Evolutionary conservation across 1,140 invertebrate species (phyloP), one percentile per base, ranked within the genome.

Genomic region (Drosophila busckii): DNA sequence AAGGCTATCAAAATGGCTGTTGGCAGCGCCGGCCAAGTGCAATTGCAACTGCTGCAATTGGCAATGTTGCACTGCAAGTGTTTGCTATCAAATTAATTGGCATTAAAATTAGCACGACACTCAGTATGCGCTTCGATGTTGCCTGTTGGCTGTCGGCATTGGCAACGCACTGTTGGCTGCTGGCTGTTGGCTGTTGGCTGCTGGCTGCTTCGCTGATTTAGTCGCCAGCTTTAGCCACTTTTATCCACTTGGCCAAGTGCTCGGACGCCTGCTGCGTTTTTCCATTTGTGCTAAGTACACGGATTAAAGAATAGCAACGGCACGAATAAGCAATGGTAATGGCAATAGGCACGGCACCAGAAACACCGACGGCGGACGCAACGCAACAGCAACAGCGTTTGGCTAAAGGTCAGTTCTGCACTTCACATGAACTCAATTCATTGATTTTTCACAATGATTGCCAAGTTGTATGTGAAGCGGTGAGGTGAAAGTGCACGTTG

Each of bases 371-470:
- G 16, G 7, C 3, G 13, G 13, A 4, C 3, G 19, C 23, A 49
- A 8, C 15, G 10, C 13, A 38, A 13, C 13, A 50, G 17, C 45
- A 34, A 8, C 23, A 37, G 1, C 34, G 8, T n/a, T n/a, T n/a
- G n/a, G 4, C 34, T 0, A 35, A 17, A 17, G n/a, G 15, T 17
- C 16, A 35, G 32, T 34, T 15, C 12, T 55, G 62, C 73, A 80
- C 73, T 80, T n/a, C 73, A 73, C 73, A 80, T 80, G 73, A 80
- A 80, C 82, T 75, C n/a, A n/a, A 80, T 80, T 80, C 73, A 80
- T 80, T 80, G 73, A 80, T 80, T 80, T 80, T 82, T 80, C 82
- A 80, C 73, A 80, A 80, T 80, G 73, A 80, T 82, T 80, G 73
- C 75, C 19, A 25, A 52, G 34, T 23, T 20, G 28, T 26, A 45